Evolutionary conservation across 2,797 vertebrate genomes (phyloP).

Genomic region (Garrulus glandarius): DNA sequence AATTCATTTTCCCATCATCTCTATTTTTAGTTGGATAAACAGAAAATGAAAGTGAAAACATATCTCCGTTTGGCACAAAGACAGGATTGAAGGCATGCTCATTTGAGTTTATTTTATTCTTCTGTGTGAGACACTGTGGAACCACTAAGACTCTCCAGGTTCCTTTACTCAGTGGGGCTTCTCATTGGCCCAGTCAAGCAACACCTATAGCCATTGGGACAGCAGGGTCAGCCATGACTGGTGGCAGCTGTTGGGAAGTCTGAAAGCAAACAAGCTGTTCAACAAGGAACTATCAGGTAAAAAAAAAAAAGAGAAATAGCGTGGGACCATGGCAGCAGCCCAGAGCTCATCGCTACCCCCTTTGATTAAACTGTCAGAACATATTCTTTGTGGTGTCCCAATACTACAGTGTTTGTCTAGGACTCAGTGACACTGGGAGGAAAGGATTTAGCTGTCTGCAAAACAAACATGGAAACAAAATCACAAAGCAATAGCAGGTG

Average conservation of each 20-base stretch:
- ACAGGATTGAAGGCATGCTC: not conserved
- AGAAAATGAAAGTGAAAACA: not conserved
- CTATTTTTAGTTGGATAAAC: not conserved
- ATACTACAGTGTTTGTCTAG: not conserved
- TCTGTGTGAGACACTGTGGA: not conserved
- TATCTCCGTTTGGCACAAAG: not conserved
- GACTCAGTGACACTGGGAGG: not conserved
- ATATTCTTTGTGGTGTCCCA: not conserved
- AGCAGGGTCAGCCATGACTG: not conserved
- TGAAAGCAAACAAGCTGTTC: not conserved
- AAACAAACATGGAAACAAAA: conserved; percentile 18
- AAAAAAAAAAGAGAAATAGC: not conserved
- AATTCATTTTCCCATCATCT: not conserved
- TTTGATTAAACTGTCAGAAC: conserved; percentile 3
- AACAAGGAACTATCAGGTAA: not conserved
- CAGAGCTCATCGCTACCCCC: not conserved
- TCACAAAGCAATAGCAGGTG: not conserved
- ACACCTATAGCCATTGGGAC: not conserved
- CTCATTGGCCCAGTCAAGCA: not conserved
- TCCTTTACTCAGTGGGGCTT: not conserved
- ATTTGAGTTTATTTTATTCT: not conserved
- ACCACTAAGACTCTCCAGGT: not conserved
- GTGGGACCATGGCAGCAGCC: not conserved
- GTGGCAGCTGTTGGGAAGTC: not conserved
- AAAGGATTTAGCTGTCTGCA: conserved; percentile 26